Conservation (phyloP, 2,113 vertebrate genomes). For the Myotis davidii region DNA sequence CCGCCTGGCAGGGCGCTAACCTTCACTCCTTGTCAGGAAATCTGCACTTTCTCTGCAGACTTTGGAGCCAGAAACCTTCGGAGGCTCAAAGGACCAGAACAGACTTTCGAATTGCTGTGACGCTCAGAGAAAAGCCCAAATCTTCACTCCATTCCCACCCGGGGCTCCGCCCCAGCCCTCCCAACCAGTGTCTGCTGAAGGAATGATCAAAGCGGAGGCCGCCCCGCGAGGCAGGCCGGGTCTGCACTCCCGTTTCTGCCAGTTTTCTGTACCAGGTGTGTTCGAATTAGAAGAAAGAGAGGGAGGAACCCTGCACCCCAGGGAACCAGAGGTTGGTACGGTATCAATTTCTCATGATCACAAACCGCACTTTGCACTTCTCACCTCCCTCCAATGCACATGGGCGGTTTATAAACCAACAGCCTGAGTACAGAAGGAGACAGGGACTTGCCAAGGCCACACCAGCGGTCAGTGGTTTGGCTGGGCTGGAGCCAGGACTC, state of each 20-base stretch:
- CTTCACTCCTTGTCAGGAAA: not conserved
- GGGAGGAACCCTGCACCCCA: not conserved
- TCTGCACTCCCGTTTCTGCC: not conserved
- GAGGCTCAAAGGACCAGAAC: not conserved
- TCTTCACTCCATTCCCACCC: not conserved
- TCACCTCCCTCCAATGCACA: not conserved
- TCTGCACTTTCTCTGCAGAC: not conserved
- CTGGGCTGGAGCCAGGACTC: not conserved
- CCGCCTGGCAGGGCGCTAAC: rapidly evolving
- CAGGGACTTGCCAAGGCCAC: not conserved
- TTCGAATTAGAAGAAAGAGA: not conserved
- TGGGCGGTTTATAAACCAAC: not conserved
- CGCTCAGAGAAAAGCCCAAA: not conserved
- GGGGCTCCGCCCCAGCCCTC: rapidly evolving
- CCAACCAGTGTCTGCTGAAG: rapidly evolving
- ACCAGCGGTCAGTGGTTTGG: rapidly evolving
- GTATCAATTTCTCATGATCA: not conserved
- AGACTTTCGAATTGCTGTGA: not conserved
- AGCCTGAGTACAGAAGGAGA: not conserved
- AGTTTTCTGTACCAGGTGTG: not conserved
- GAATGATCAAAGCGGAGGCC: rapidly evolving
- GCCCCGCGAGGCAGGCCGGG: rapidly evolving
- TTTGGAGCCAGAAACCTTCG: not conserved
- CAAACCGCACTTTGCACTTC: rapidly evolving
- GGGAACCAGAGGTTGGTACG: not conserved